A percentile compares a stretch with the other conserved stretches of the same genome.
Conservation (phyloP, 2,888 invertebrate species). For the Drosophila nr. medialis region DNA sequence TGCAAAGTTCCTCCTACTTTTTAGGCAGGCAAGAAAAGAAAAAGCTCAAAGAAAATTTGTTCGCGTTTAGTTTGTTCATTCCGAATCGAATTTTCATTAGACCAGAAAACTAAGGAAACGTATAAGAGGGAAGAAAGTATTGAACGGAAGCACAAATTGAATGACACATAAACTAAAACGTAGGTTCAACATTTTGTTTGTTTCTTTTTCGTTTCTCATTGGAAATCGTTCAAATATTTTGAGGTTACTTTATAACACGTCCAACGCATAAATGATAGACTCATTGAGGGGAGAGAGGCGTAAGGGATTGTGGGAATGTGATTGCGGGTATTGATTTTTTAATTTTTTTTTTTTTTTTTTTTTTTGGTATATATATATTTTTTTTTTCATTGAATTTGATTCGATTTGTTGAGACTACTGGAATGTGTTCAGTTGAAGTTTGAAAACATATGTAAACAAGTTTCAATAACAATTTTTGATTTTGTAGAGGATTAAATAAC, state of each 20-base stretch:
- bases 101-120: slow-evolving; percentile 36
- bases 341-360: slow-evolving; percentile 42
- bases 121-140: slow-evolving; percentile 34
- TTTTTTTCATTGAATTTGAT: slow-evolving; percentile 49
- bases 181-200: slow-evolving; percentile 72
- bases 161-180: slow-evolving; percentile 45
- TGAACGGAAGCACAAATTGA: slow-evolving; percentile 29
- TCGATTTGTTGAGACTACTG: slow-evolving; percentile 75
- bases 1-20: slow-evolving; percentile 55
- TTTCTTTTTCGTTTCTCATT: slow-evolving; percentile 50
- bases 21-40: slow-evolving; percentile 84
- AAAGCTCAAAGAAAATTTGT: slow-evolving; percentile 82
- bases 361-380: slow-evolving; percentile 38
- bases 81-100: slow-evolving; percentile 43
- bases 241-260: slow-evolving; percentile 49
- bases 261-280: slow-evolving; percentile 85
- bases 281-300: slow-evolving; percentile 85
- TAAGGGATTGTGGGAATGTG: slow-evolving; percentile 84
- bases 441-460: slow-evolving; percentile 71
- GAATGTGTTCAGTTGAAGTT: slow-evolving; percentile 79
- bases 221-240: slow-evolving; percentile 51
- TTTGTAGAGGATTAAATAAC: slow-evolving; percentile 63
- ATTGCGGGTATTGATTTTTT: slow-evolving; percentile 73
- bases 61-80: slow-evolving; percentile 34
- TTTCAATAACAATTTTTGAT: slow-evolving; percentile 67